Percentiles rank a stretch among this genome's conserved stretches.
Evolutionary conservation across 2,113 vertebrate genomes (phyloP).

Genomic region (Gopherus flavomarginatus): DNA sequence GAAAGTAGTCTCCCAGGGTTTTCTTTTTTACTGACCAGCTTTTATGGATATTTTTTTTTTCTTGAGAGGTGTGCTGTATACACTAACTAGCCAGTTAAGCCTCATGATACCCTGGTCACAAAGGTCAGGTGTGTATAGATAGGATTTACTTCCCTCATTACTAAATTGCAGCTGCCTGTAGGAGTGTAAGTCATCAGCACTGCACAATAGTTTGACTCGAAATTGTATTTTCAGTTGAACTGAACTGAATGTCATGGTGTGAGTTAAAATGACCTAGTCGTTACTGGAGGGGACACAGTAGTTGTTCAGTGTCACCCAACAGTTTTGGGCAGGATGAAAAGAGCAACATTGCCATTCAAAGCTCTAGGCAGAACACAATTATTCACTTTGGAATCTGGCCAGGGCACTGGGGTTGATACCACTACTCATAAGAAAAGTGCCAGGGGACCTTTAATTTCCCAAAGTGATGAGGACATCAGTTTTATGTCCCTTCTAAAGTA

Average conservation of each 20-base stretch:
- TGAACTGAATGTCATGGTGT: background rate
- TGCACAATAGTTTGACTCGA: accelerated
- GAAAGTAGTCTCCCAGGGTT: background rate
- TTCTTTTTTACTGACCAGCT: background rate
- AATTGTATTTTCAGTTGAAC: background rate
- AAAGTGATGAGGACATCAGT: background rate
- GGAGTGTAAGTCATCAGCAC: background rate
- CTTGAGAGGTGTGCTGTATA: background rate
- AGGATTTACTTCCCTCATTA: background rate
- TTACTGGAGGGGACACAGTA: background rate
- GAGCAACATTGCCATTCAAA: background rate
- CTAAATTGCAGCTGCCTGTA: background rate
- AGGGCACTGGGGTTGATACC: background rate
- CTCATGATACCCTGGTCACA: background rate
- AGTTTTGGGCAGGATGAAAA: background rate
- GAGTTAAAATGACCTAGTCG: background rate
- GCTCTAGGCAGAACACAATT: background rate
- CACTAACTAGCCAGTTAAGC: background rate
- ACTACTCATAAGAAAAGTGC: background rate
- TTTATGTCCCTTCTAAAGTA: background rate
- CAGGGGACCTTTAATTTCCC: background rate
- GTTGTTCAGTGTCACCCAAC: background rate
- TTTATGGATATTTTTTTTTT: background rate
- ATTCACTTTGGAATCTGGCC: background rate
- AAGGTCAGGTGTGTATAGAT: background rate